Conservation (phyloP, 2,888 invertebrate species). For the Plagiodera versicolora region DNA sequence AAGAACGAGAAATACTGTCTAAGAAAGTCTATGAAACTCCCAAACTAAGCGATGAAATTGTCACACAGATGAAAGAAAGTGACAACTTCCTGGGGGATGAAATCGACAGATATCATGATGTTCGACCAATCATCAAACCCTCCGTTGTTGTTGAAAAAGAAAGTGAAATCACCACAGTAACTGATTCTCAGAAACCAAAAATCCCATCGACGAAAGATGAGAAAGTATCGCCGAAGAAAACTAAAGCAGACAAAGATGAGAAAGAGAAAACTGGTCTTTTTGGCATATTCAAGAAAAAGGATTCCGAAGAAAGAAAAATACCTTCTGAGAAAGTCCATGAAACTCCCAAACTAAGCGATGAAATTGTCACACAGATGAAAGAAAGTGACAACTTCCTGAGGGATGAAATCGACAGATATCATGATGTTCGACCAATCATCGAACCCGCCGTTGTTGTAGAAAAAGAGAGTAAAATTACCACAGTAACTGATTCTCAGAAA, state of each 20-base stretch:
- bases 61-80: slow-evolving; percentile 33
- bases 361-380: slow-evolving; percentile 13
- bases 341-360: background rate
- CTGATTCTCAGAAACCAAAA: background rate
- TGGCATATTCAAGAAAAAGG: too few species aligned
- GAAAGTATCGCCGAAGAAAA: background rate
- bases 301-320: slow-evolving; percentile 15
- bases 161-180: background rate
- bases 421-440: slow-evolving; percentile 13
- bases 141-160: background rate
- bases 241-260: background rate
- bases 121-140: slow-evolving; percentile 16
- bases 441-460: slow-evolving; percentile 1
- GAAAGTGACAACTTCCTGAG: slow-evolving; percentile 17
- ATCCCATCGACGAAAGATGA: background rate
- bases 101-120: slow-evolving; percentile 28
- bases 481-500: background rate
- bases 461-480: slow-evolving; percentile 8
- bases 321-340: background rate
- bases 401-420: slow-evolving; percentile 20
- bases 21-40: too few species aligned
- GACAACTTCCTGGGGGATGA: slow-evolving; percentile 37
- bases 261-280: slow-evolving; percentile 10
- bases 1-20: too few species aligned
- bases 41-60: too few species aligned